These are phyloP conservation scores for Sphyrna mokarran DNA, from an alignment of 2,113 vertebrate species.

Conservation along the genomic window DNA sequence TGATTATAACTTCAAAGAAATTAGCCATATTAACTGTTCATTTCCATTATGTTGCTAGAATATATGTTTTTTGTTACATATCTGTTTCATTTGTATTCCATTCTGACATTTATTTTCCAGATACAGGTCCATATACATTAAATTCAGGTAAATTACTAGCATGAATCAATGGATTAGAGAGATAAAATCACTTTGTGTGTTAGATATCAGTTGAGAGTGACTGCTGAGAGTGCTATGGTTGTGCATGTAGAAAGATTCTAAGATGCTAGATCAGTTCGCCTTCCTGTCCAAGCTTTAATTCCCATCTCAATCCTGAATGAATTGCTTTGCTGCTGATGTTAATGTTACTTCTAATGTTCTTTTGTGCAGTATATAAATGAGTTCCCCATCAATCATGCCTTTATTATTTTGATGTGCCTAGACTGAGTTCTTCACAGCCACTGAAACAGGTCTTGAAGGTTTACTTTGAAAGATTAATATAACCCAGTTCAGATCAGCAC, in stretches of 20 bases:
- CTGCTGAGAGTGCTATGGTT: not conserved
- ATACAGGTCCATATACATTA: constrained; percentile 81
- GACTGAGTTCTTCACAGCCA: not conserved
- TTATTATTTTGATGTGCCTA: not conserved
- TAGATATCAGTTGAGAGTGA: not conserved
- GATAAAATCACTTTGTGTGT: constrained; percentile 11
- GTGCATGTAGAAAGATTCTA: constrained; percentile 30
- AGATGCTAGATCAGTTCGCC: not conserved
- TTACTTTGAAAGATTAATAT: not conserved
- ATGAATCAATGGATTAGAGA: constrained; percentile 48
- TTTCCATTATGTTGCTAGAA: not conserved
- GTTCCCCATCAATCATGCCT: not conserved
- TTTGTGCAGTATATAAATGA: not conserved
- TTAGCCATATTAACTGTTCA: not conserved
- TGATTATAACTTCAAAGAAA: not conserved
- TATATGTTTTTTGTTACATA: not conserved
- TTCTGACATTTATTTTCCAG: constrained; percentile 77
- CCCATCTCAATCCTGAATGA: not conserved
- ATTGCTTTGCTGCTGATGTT: not conserved
- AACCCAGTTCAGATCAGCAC: not conserved
- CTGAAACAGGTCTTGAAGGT: not conserved
- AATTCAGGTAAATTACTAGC: constrained; percentile 83
- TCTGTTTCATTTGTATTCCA: constrained; percentile 45
- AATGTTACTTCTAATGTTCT: not conserved
- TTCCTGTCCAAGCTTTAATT: not conserved